phyloP scores from a whole-genome alignment of 1,140 invertebrate species.

The Drosophila quadrilineata region DNA sequence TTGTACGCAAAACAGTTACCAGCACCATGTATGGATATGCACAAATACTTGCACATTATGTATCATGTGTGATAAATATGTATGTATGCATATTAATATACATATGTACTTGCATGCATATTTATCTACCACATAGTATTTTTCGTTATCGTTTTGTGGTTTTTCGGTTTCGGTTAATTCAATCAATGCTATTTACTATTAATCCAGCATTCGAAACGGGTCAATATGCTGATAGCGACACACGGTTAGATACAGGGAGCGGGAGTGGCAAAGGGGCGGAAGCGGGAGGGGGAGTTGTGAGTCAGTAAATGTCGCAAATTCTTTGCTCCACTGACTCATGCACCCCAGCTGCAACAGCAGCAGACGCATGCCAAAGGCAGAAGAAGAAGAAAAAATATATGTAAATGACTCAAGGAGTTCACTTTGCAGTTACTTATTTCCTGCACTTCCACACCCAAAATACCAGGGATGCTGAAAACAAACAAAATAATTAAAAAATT shows the following conservation, averaged over 20 bases:
- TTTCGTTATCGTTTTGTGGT: conserved; percentile 27
- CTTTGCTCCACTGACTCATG: conserved; percentile 2
- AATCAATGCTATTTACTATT: conserved; percentile 35
- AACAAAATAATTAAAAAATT: too few relatives aligned
- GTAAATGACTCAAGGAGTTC: conserved; percentile 23
- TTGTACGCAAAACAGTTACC: conserved; percentile 31
- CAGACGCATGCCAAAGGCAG: too few relatives aligned
- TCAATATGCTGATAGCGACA: too few relatives aligned
- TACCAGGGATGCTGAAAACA: too few relatives aligned
- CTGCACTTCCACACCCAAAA: too few relatives aligned
- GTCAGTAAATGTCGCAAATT: not conserved
- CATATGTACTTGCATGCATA: not conserved
- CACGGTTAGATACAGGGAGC: too few relatives aligned
- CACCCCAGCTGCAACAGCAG: conserved; percentile 3
- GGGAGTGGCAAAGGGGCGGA: too few relatives aligned
- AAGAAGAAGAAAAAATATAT: conserved; percentile 2
- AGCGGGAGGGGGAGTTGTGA: too few relatives aligned
- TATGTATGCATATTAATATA: not conserved
- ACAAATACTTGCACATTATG: not conserved
- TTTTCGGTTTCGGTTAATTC: conserved; percentile 12
- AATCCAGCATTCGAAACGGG: too few relatives aligned
- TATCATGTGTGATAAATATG: not conserved
- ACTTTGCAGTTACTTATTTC: not conserved
- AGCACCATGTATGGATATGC: not conserved
- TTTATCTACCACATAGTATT: not conserved